Base-by-base conservation (phyloP, 2,797 vertebrate genomes). In the Toxotes lorentzi region DNA sequence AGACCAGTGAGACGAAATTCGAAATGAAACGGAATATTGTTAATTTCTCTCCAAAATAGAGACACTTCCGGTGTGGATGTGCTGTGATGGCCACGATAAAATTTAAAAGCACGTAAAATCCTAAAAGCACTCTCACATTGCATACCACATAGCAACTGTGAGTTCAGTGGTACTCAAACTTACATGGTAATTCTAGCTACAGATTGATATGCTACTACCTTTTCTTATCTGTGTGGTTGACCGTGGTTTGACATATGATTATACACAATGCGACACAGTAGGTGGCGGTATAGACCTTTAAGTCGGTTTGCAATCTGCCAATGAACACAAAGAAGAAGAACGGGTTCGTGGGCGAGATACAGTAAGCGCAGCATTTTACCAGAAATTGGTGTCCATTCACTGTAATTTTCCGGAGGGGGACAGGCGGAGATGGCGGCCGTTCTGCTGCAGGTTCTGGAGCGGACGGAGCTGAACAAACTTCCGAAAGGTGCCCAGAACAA, bases 401-500 rank as follows among this genome's bases (percentile, higher is more conserved):
- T 1, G 17, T 38, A 48, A 4, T 21, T 56, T 61, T 27, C 40
- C 5, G 4, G 12, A 4, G 8, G 53, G 53, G 23, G 10, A 16
- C 5, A 13, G 68, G 54, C 0, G 65, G 88, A 94, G 80, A 99
- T 99, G 98, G 96, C 98, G 94, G 95, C 94, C 0, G 96, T 97
- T 68, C 86, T 99, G 92, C 95, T 97, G 88, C 97, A 98, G 86
- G 92, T 96, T 0, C 72, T 99, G 87, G 98, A 98, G 91, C 95
- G 96, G 84, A 56, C 94, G 13, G 98, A 99, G 88, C 63, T 99
- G 16, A 95, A 94, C 77, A 99, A 99, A 89, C 92, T 99, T 35
- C 96, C 97, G 0, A 98, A 97, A 90, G 92, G 95, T 4, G 93
- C 94, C 58, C 97, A 98, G 86, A 97, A 94, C 78, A 99, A 99